Evolutionary conservation across 2,888 invertebrate genomes (phyloP), one percentile per base, ranked within the genome.

Genomic region (Trachelus tabidus): DNA sequence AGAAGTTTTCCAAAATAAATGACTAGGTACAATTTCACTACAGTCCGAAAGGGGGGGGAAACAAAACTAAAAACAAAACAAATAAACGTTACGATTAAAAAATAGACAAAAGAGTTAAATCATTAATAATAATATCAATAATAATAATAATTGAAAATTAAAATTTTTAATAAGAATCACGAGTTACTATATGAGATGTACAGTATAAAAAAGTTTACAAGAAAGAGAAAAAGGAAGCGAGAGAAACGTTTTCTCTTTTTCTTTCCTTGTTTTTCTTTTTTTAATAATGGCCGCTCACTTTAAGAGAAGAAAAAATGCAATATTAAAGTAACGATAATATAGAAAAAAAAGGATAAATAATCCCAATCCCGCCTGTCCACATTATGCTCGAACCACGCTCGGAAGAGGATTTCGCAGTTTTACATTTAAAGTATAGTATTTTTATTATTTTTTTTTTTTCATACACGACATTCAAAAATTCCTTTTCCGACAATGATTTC

Each of bases 1-100:
- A 89, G 85, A 89, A 86, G 85, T 85, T 89, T 87, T 87, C 88
- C 87, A 77, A 77, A 30, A 71, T 90, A 77, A 90, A 90, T 91
- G 91, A 91, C 91, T 91, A 91, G 91, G 89, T 88, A 87, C 83
- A 90, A 88, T 89, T 89, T 89, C 88, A 86, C 87, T 86, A 89
- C 56, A 56, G 56, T 56, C 56, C 56, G 56, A 56, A 56, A 56
- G 56, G 56, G 56, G 56, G 56, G 56, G 23, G 23, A 56, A 56
- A 56, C 56, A 23, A 56, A 56, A 23, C 23, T 56, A 56, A 56
- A 56, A 56, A 56, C 56, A 56, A 56, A 56, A 37, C 37, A 37
- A 56, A 23, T 15, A 56, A 9, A 23, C 23, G 56, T 9, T 56
- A 56, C 9, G 23, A 56, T 56, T 56, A 9, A 56, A 56, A 23